These are phyloP conservation scores for Tetragnatha versicolor DNA, from an alignment of 1,140 invertebrate species.

Conservation along the genomic window DNA sequence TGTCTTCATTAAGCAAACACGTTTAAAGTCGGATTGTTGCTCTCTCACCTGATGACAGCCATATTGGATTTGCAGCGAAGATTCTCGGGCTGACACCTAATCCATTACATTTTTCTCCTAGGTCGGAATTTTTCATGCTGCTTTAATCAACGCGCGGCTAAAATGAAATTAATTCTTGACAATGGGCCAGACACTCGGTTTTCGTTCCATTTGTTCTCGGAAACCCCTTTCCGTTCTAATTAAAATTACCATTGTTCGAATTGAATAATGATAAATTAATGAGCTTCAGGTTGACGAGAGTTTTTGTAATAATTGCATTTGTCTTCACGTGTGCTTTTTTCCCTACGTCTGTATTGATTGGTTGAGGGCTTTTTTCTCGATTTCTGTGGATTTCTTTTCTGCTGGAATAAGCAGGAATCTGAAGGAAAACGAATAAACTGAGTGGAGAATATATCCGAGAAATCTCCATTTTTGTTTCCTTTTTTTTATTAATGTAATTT, in stretches of 20 bases:
- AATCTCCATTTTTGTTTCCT: no score
- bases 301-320: no score
- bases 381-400: no score
- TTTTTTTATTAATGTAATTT: no score
- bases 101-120: slow-evolving; percentile 22
- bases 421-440: no score
- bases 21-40: slow-evolving; percentile 41
- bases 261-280: slow-evolving; percentile 1
- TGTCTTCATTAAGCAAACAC: slow-evolving; percentile 50
- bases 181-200: not conserved
- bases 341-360: no score
- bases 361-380: no score
- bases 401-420: no score
- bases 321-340: no score
- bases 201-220: not conserved
- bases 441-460: no score
- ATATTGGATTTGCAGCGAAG: no score
- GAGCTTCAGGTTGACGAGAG: not conserved
- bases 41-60: no score
- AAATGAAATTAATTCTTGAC: slow-evolving; percentile 25
- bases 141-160: slow-evolving; percentile 14
- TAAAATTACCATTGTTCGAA: slow-evolving; percentile 4
- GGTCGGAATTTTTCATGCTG: slow-evolving; percentile 7
- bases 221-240: slow-evolving; percentile 7
- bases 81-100: not conserved